Conservation (phyloP, 2,113 vertebrate species). For the Sylvietta virens region DNA sequence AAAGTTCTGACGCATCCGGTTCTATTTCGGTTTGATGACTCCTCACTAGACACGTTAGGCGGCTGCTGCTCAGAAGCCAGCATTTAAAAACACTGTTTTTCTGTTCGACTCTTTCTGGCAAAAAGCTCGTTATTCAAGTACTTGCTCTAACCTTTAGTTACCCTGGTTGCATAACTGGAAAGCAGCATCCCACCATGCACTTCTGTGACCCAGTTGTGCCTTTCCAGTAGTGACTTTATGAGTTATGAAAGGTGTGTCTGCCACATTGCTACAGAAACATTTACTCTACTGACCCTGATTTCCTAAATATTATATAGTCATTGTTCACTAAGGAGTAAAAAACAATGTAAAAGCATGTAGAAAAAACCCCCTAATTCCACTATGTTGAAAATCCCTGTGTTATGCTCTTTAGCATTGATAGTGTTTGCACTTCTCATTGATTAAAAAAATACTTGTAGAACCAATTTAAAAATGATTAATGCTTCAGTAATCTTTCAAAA, state of each 20-base stretch:
- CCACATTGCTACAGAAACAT: conserved; percentile 65
- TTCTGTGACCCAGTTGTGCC: conserved; percentile 69
- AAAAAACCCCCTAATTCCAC: fast-evolving
- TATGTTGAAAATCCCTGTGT: not conserved
- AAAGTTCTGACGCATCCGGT: conserved; percentile 21
- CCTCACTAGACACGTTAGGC: conserved; percentile 1
- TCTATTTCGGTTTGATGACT: conserved; percentile 17
- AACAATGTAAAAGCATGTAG: not conserved
- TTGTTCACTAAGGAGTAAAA: not conserved
- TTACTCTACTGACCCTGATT: conserved; percentile 70
- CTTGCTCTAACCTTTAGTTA: conserved; percentile 61
- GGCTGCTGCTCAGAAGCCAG: conserved; percentile 39
- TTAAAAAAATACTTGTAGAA: conserved; percentile 17
- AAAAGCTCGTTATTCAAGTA: conserved; percentile 54
- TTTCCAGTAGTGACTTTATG: conserved; percentile 65
- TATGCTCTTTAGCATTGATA: not conserved
- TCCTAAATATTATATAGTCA: conserved; percentile 24
- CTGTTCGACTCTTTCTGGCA: conserved; percentile 52
- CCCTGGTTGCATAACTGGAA: conserved; percentile 64
- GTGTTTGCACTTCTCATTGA: conserved; percentile 14
- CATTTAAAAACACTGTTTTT: conserved; percentile 46
- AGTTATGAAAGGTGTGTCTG: conserved; percentile 68
- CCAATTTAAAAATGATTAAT: conserved; percentile 4
- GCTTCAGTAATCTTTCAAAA: conserved; percentile 47
- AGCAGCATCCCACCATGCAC: conserved; percentile 65